Base-by-base conservation (phyloP, 2,797 vertebrate genomes). In the Epinephelus coioides region DNA sequence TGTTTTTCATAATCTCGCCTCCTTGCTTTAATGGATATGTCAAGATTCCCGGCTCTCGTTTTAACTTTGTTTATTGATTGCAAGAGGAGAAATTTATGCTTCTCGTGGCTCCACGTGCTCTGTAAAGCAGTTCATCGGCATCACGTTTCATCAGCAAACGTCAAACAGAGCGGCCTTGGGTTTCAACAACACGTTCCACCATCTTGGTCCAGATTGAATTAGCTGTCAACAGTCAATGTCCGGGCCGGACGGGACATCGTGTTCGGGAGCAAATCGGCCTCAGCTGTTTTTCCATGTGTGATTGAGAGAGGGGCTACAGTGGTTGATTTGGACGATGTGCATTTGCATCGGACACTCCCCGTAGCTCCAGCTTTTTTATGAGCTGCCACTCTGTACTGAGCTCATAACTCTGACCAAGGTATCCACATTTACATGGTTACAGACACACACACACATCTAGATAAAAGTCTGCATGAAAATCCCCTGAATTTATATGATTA, bases 131-230 rank as follows among this genome's bases (percentile, higher is more conserved):
- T 2, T 59, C 73, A 59, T 60, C 59, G 23, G 51, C 38, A n/a
- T 76, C 55, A 69, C 50, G 3, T 86, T 81, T 82, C 27, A 53
- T 38, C 34, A 21, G 27, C 65, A 19, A 54, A 83, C 34, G 25
- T 86, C 78, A 71, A 79, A 80, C 51, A 43, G n/a, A 55, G 67
- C 5, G 38, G 5, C 38, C 34, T 68, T 53, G 14, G 43, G 40
- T 86, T 84, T 83, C 75, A 77, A 56, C 21, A 82, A 84, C 83
- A 84, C 61, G 6, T 76, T 66, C 69, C 78, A 55, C 49, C 81
- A 86, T 88, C 83, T 81, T 80, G 64, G 56, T 61, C 59, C 69
- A 43, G 76, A 73, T 55, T 69, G 55, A 82, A 76, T 78, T 46
- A 80, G 68, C 61, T 49, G 54, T 79, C 67, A 76, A 65, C 50